Base-by-base conservation (phyloP, 2,888 invertebrate species). In the Synergus umbraculus region DNA sequence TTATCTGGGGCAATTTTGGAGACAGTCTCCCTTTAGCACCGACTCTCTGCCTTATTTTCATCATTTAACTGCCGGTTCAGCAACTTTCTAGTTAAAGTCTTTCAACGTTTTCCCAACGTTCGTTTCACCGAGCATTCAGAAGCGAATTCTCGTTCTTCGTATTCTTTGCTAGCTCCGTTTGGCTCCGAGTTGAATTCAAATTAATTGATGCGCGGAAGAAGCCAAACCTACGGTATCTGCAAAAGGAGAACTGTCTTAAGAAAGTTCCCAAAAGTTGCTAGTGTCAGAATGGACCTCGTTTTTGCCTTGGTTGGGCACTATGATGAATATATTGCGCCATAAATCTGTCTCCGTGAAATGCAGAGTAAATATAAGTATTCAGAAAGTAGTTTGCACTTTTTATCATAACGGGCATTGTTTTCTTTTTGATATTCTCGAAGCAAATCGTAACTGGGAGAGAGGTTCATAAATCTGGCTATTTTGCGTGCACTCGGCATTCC, bases 381-480 rank as follows among this genome's bases (percentile, higher is more conserved):
- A 65, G 83, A 67, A 85, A 84, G 84, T 85, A 85, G 81, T 84
- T 85, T 83, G 83, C 85, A 84, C 86, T 86, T 86, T 86, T 86
- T 85, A 82, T 83, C 83, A 78, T 78, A 80, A 77, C 77, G 78
- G 41, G 77, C 78, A 86, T 86, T 86, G 86, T 86, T 86, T 84
- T 84, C 85, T 84, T 83, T 86, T 84, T 85, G 85, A 87, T 85
- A 87, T 86, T 86, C 86, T 79, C 80, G 79, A 81, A 84, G 85
- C 83, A 84, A 86, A 85, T 86, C 84, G 85, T 78, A 82, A 79
- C 84, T 84, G 58, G 66, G 67, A 60, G 43, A 76, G 79, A 76
- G 83, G 79, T 87, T 85, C 86, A 88, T 89, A 90, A 90, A 90
- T 89, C 87, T 85, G 81, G 79, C 84, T 81, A 85, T 86, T 87